Conservation (phyloP, 1,140 invertebrate species). For the Galleria mellonella region DNA sequence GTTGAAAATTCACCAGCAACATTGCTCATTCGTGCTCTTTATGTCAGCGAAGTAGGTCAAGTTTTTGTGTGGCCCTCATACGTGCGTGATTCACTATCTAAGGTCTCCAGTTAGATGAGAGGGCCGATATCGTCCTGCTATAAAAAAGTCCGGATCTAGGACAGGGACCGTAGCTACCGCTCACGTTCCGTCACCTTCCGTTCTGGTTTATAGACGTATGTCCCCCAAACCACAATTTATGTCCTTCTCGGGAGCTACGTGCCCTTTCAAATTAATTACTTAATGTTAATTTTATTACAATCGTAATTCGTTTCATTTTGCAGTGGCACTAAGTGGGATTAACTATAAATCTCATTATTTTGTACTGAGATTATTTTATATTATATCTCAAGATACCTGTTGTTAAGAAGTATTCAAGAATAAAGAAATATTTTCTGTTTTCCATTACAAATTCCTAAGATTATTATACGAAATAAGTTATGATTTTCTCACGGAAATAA, state of each 20-base stretch:
- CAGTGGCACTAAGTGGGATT: no score
- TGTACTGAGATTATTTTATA: no score
- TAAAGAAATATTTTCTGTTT: no score
- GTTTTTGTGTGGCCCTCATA: conserved; percentile 39
- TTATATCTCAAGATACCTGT: no score
- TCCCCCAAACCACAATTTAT: conserved; percentile 44
- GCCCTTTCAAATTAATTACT: conserved; percentile 33
- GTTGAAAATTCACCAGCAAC: not conserved
- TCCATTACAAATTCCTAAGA: no score
- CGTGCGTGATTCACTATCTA: conserved; percentile 51
- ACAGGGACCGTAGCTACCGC: conserved; percentile 31
- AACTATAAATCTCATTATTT: no score
- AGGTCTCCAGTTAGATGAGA: conserved; percentile 57
- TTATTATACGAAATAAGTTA: no score
- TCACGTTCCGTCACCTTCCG: conserved; percentile 52
- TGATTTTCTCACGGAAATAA: no score
- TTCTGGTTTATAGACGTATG: conserved; percentile 52
- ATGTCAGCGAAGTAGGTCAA: conserved; percentile 39
- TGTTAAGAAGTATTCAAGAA: no score
- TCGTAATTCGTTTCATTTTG: conserved; percentile 5
- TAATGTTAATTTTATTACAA: conserved; percentile 14
- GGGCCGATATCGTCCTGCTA: conserved; percentile 61
- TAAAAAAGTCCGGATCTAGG: conserved; percentile 63
- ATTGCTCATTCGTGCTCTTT: conserved; percentile 16
- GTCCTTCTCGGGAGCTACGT: conserved; percentile 8